These are phyloP conservation scores for Avahi laniger DNA, from an alignment of 2,797 vertebrate genomes.

Conservation along the genomic window DNA sequence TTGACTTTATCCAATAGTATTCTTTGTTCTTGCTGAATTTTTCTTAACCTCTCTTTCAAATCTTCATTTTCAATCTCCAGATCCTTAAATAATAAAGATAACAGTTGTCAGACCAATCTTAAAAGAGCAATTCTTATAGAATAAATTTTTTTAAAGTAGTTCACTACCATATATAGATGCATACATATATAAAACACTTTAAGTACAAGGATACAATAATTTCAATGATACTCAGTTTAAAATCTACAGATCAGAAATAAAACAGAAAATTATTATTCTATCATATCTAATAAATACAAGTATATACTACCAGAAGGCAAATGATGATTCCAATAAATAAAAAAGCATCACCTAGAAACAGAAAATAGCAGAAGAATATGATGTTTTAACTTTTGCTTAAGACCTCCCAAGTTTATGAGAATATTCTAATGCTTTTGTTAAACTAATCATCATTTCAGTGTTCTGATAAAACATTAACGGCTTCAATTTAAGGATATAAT, in stretches of 20 bases:
- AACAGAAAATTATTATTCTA: background rate
- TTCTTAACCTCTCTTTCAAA: slow-evolving; percentile 91
- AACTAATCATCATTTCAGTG: background rate
- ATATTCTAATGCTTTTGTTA: background rate
- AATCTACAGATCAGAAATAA: background rate
- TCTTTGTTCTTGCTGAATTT: slow-evolving; percentile 93
- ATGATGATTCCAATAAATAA: background rate
- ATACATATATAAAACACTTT: background rate
- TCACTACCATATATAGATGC: background rate
- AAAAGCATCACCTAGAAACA: background rate
- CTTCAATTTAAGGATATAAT: background rate
- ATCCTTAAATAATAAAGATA: slow-evolving; percentile 85
- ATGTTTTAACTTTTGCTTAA: slow-evolving; percentile 11
- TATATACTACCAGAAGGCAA: background rate
- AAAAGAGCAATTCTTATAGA: background rate
- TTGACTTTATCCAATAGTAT: slow-evolving; percentile 91
- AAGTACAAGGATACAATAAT: background rate
- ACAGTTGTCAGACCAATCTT: background rate
- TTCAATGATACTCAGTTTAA: slow-evolving; percentile 15
- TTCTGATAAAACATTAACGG: background rate
- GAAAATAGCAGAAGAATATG: background rate
- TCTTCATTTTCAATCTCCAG: slow-evolving; percentile 93
- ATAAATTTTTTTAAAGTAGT: background rate
- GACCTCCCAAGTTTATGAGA: background rate
- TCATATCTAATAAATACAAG: background rate